Evolutionary conservation across 2,113 vertebrate species (phyloP), one percentile per base, ranked within the genome.

Genomic region (Scophthalmus maximus): DNA sequence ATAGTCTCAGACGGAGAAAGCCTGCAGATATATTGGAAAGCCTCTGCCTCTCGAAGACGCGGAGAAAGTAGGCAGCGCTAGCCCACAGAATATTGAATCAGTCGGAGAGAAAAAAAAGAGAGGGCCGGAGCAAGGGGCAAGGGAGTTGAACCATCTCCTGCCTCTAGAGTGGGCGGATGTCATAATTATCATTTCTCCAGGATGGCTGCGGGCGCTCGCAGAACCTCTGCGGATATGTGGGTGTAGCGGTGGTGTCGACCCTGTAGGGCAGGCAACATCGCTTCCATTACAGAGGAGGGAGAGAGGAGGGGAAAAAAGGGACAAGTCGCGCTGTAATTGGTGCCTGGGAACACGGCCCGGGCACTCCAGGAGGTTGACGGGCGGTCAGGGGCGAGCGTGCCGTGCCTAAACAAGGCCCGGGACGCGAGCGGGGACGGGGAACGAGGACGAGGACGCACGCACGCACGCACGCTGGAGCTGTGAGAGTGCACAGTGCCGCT

Each of bases 101-200:
- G 46, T 79, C 58, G 56, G 62, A 58, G 62, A 49, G 22, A 46
- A 49, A 59, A 60, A 20, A 56, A 56, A 56, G 34, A 58, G 18
- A 53, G n/a, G 46, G 38, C 58, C 42, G 20, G 29, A 79, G 73
- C 63, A 73, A 78, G 78, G 82, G 79, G 74, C 73, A 73, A 53
- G 71, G 50, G 82, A 84, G 76, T 68, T 85, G 76, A 89, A 88
- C 84, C 86, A 57, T 82, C 60, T 82, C 78, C 67, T 69, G 82
- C 67, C 71, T 85, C 72, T 69, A 74, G 74, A 60, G 87, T 88
- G 88, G 88, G 90, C 46, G 73, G 82, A 87, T 85, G 83, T 81
- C 81, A 80, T 79, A 86, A 88, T 88, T 88, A 86, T 89, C 61
- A 88, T 87, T 86, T 86, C 80, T 83, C 68, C 55, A 71, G 82